phyloP scores from a whole-genome alignment of 2,888 invertebrate species.

The Nudaria mundana region DNA sequence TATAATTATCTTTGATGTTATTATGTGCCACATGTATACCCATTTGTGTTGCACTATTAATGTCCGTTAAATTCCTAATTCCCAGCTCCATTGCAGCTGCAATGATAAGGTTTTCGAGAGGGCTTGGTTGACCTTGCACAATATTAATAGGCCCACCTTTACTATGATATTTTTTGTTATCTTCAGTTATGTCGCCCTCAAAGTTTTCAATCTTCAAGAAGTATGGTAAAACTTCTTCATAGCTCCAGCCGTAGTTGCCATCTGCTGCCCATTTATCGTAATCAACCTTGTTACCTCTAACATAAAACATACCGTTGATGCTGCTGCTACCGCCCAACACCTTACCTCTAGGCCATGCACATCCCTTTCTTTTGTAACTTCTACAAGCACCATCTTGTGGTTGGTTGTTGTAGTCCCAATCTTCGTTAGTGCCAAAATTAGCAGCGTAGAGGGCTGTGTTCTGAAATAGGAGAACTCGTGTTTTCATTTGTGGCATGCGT shows the following conservation, averaged over 20 bases:
- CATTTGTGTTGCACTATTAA: conserved; percentile 68
- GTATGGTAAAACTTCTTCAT: conserved; percentile 73
- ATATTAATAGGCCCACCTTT: conserved; percentile 53
- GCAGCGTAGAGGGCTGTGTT: conserved; percentile 49
- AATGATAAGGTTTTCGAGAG: conserved; percentile 48
- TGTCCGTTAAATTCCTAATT: conserved; percentile 48
- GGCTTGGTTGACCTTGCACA: conserved; percentile 44
- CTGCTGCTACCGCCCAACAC: conserved; percentile 81
- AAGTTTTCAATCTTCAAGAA: conserved; percentile 76
- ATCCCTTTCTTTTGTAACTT: conserved; percentile 54
- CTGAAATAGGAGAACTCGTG: conserved; percentile 32
- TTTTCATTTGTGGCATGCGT: no score
- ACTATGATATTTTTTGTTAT: conserved; percentile 49
- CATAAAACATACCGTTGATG: conserved; percentile 82
- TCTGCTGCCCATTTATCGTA: conserved; percentile 78
- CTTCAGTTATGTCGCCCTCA: conserved; percentile 25
- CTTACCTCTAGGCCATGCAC: conserved; percentile 83
- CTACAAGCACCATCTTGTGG: conserved; percentile 64
- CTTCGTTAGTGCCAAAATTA: conserved; percentile 48
- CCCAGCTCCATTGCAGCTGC: conserved; percentile 69
- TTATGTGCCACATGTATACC: conserved; percentile 67
- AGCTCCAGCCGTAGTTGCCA: conserved; percentile 81
- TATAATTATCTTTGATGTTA: conserved; percentile 65
- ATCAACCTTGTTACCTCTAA: conserved; percentile 76
- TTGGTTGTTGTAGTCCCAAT: conserved; percentile 81